These are phyloP conservation scores for Murina feae DNA, from an alignment of 2,113 vertebrate genomes.

Conservation along the genomic window DNA sequence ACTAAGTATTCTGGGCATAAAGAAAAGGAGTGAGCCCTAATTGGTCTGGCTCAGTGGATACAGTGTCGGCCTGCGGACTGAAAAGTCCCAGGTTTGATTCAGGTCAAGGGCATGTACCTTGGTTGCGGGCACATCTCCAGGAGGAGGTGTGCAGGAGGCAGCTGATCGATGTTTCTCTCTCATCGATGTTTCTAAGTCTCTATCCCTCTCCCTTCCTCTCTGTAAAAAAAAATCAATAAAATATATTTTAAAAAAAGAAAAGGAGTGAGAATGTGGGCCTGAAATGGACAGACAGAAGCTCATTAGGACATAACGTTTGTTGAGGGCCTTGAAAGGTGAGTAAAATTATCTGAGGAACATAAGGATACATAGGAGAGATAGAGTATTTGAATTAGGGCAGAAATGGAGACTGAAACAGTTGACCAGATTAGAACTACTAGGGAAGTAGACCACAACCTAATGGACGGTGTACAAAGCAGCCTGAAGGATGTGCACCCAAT, in stretches of 20 bases:
- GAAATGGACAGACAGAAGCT: background rate
- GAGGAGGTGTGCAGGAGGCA: too few species aligned
- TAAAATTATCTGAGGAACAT: background rate
- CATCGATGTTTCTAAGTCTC: too few species aligned
- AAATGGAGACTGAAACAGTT: background rate
- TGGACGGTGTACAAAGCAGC: background rate
- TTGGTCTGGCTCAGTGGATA: too few species aligned
- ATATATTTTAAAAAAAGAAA: conserved; percentile 20
- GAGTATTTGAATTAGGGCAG: background rate
- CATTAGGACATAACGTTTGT: background rate
- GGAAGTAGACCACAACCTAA: background rate
- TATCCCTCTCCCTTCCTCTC: too few species aligned
- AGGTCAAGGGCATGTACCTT: too few species aligned
- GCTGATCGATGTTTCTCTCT: too few species aligned
- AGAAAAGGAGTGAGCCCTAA: background rate
- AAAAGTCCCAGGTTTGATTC: too few species aligned
- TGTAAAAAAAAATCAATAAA: too few species aligned
- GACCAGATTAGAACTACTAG: background rate
- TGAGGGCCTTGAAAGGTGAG: background rate
- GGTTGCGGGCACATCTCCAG: too few species aligned
- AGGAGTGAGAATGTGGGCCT: background rate
- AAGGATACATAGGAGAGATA: background rate
- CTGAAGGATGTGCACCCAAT: background rate
- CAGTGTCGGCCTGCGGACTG: too few species aligned
- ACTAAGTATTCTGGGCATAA: background rate